A percentile compares a stretch with the other conserved stretches of the same genome.
Evolutionary conservation across 1,140 invertebrate species (phyloP).

Genomic region (Pemphigus obesinymphae): DNA sequence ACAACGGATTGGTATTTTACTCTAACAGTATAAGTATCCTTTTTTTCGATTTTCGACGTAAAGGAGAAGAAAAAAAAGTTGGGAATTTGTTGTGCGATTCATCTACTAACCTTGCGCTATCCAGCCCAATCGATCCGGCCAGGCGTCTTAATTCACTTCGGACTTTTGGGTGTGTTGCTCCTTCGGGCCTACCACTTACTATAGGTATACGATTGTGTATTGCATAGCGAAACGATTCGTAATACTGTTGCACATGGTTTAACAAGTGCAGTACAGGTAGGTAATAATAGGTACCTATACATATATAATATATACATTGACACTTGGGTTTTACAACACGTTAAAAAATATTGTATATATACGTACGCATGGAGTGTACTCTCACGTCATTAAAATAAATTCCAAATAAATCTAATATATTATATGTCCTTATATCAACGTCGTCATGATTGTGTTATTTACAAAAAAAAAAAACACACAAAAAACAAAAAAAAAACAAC

Average conservation of each 20-base stretch:
- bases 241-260: background rate
- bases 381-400: no score
- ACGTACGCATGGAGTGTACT: background rate
- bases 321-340: background rate
- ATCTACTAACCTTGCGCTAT: slow-evolving; percentile 2
- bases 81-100: background rate
- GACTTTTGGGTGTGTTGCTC: background rate
- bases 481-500: no score
- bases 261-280: background rate
- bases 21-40: no score
- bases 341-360: background rate
- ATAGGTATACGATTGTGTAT: background rate
- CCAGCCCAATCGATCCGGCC: background rate
- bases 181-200: background rate
- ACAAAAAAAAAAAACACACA: background rate
- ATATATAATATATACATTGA: no score
- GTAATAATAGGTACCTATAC: no score
- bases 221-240: background rate
- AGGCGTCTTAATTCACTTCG: slow-evolving; percentile 5
- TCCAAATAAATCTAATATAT: background rate
- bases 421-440: no score
- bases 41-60: background rate
- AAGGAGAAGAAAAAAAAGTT: background rate
- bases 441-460: background rate
- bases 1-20: no score